A percentile compares a stretch with the other conserved stretches of the same genome.
Evolutionary conservation across 2,113 vertebrate species (phyloP).

Genomic region (Pachypanchax playfairii): DNA sequence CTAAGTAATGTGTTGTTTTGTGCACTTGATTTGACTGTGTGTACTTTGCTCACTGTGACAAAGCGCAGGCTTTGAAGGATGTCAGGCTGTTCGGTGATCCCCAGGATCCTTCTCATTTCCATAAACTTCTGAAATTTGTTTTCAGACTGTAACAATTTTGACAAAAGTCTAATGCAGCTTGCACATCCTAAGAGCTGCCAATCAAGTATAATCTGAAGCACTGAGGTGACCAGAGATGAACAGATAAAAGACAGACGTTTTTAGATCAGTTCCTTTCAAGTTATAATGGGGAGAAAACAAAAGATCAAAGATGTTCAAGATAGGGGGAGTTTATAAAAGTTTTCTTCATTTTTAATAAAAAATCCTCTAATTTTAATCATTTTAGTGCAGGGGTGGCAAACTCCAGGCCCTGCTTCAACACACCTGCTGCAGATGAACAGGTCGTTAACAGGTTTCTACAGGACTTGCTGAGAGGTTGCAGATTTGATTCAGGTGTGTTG

Average conservation of each 20-base stretch:
- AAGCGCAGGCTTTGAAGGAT: slow-evolving; percentile 14
- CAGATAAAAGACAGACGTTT: neutral
- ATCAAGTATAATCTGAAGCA: slow-evolving; percentile 21
- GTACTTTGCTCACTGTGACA: slow-evolving; percentile 8
- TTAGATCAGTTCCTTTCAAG: neutral
- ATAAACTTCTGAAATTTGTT: slow-evolving; percentile 55
- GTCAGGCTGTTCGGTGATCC: slow-evolving; percentile 13
- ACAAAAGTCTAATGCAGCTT: neutral
- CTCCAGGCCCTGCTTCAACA: too few species aligned
- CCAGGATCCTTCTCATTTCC: slow-evolving; percentile 43
- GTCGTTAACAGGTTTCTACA: too few species aligned
- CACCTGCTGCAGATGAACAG: neutral
- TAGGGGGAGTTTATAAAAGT: neutral
- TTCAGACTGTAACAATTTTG: slow-evolving; percentile 36
- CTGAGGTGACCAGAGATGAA: neutral
- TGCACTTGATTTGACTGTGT: slow-evolving; percentile 2
- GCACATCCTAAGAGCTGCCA: slow-evolving; percentile 31
- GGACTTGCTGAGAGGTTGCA: too few species aligned
- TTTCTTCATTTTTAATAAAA: neutral
- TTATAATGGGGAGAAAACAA: neutral
- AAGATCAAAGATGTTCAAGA: neutral
- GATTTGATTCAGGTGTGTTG: too few species aligned
- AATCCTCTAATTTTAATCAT: neutral
- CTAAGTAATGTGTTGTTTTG: neutral
- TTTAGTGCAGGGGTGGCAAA: neutral